phyloP scores from a whole-genome alignment of 2,113 vertebrate genomes.

The Columba livia region DNA sequence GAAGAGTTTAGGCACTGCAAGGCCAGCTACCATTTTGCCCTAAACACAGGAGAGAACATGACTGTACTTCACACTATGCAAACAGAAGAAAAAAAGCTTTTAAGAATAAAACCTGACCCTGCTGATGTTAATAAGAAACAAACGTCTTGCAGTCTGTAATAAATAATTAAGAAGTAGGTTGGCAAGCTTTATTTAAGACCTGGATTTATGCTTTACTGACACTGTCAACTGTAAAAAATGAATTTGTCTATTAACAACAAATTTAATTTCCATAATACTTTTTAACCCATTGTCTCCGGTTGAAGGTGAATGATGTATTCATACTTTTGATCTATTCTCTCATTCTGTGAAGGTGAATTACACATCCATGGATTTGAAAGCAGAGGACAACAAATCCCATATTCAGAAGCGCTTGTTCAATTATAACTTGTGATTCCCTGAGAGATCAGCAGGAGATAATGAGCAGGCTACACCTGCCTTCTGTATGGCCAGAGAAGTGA shows the following conservation, averaged over 20 bases:
- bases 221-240: not conserved
- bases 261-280: not conserved
- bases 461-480: not conserved
- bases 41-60: not conserved
- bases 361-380: not conserved
- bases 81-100: not conserved
- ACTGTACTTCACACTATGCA: not conserved
- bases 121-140: not conserved
- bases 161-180: not conserved
- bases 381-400: not conserved
- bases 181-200: not conserved
- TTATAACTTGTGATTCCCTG: not conserved
- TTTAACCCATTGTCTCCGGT: not conserved
- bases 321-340: not conserved
- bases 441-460: not conserved
- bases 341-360: not conserved
- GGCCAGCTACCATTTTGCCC: not conserved
- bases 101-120: not conserved
- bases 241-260: not conserved
- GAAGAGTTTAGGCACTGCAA: not conserved
- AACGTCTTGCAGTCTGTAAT: not conserved
- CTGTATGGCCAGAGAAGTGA: not conserved
- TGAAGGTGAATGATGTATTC: not conserved
- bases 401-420: not conserved
- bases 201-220: not conserved